phyloP scores from a whole-genome alignment of 1,140 invertebrate genomes.

The Notospermus geniculatus region DNA sequence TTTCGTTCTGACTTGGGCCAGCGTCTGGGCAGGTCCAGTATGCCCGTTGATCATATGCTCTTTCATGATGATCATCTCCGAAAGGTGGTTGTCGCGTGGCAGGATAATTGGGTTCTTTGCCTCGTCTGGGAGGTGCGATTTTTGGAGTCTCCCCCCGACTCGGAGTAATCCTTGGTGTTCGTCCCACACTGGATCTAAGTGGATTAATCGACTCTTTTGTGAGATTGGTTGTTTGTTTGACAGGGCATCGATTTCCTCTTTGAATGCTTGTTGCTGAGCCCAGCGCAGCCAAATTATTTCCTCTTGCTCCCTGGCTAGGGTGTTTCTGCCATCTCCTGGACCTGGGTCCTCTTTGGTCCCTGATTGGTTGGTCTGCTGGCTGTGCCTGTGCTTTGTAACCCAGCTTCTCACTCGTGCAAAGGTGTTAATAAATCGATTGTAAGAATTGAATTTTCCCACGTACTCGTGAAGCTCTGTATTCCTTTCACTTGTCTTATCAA shows the following conservation, averaged over 20 bases:
- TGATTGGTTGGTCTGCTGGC: too few relatives aligned
- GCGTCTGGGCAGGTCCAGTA: not conserved
- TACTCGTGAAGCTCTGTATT: not conserved
- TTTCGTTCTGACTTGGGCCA: not conserved
- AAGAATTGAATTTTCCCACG: not conserved
- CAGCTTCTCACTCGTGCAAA: not conserved
- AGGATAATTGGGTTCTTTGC: slow-evolving; percentile 1
- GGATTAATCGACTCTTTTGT: not conserved
- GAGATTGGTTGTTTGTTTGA: not conserved
- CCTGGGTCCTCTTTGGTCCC: too few relatives aligned
- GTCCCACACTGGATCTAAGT: not conserved
- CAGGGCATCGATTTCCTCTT: not conserved
- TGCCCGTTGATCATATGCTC: not conserved
- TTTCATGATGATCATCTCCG: not conserved
- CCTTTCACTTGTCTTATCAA: not conserved
- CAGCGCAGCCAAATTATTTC: not conserved
- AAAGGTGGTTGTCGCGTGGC: not conserved
- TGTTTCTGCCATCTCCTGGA: too few relatives aligned
- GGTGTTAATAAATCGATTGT: not conserved
- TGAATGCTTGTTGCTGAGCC: not conserved
- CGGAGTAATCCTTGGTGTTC: not conserved
- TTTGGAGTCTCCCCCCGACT: not conserved
- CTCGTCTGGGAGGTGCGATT: not conserved
- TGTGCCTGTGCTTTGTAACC: not conserved
- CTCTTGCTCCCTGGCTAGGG: not conserved